Evolutionary conservation across 2,113 vertebrate species (phyloP).

Genomic region (Smithornis capensis): DNA sequence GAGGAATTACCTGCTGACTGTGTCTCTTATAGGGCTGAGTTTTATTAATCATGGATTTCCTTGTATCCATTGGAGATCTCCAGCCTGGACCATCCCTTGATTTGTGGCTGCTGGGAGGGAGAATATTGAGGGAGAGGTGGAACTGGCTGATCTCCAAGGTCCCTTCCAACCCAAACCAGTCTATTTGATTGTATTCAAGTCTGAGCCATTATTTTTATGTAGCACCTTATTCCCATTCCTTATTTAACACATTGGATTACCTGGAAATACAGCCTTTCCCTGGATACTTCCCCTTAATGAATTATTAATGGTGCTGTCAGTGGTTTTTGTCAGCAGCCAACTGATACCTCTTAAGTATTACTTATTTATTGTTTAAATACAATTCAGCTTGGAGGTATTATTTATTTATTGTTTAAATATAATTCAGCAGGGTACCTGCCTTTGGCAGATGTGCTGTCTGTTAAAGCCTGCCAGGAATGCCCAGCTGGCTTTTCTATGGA

Average conservation of each 20-base stretch:
- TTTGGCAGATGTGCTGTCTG: not conserved
- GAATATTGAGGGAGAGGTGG: not conserved
- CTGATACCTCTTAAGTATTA: not conserved
- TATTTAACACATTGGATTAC: accelerated
- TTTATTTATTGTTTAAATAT: not conserved
- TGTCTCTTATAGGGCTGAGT: not conserved
- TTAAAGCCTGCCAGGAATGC: not conserved
- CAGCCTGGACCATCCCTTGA: not conserved
- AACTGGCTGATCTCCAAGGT: not conserved
- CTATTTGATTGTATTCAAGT: accelerated
- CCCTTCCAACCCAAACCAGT: not conserved
- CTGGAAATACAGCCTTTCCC: not conserved
- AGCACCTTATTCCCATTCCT: not conserved
- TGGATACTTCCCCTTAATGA: not conserved
- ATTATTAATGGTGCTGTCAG: not conserved
- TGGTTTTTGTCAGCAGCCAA: not conserved
- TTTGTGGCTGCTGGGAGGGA: not conserved
- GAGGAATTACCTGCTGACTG: not conserved
- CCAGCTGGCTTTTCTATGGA: not conserved
- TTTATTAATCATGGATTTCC: not conserved
- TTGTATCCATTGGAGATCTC: not conserved
- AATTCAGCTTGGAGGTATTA: not conserved
- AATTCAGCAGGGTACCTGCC: not conserved
- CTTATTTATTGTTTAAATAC: not conserved
- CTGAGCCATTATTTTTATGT: not conserved